A percentile compares a stretch with the other conserved stretches of the same genome.
Evolutionary conservation across 2,113 vertebrate genomes (phyloP).

Genomic region (Hemibates koningsi): DNA sequence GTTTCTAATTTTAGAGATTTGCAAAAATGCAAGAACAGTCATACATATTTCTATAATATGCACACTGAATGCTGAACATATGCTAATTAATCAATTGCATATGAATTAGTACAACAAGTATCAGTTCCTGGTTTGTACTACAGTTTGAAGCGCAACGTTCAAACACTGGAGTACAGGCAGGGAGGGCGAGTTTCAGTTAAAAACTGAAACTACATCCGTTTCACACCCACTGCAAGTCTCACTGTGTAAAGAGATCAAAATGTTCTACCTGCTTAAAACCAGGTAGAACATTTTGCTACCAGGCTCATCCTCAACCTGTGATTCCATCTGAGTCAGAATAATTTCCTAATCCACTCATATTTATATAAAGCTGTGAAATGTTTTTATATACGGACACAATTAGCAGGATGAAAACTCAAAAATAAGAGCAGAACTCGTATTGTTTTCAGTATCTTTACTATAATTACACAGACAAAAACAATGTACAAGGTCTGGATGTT

Average conservation of each 20-base stretch:
- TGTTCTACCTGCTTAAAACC: background rate
- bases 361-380: background rate
- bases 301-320: background rate
- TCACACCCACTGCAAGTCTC: background rate
- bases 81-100: background rate
- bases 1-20: background rate
- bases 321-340: background rate
- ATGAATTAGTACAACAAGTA: background rate
- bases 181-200: background rate
- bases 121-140: background rate
- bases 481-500: slow-evolving; percentile 65
- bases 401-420: background rate
- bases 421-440: background rate
- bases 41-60: background rate
- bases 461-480: slow-evolving; percentile 70
- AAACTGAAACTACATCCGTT: background rate
- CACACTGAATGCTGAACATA: background rate
- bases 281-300: background rate
- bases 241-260: background rate
- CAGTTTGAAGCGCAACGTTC: background rate
- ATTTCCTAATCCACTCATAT: background rate
- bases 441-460: slow-evolving; percentile 68
- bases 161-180: background rate
- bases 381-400: background rate
- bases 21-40: background rate